Base-by-base conservation (phyloP, 2,797 vertebrate genomes). In the Gymnocypris eckloni region DNA sequence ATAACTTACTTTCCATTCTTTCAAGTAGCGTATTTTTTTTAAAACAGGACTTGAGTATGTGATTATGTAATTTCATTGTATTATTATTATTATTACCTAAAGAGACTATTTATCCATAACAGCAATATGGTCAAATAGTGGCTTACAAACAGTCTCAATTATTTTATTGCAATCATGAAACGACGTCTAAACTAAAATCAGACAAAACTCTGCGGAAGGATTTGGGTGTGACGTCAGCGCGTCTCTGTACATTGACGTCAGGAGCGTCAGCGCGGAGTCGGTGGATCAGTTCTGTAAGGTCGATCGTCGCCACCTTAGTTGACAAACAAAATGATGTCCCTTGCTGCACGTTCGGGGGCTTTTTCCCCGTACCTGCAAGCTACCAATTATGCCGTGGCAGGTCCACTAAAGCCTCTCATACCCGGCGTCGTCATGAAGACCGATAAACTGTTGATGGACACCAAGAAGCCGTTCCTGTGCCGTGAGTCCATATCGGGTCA, bases 351-450 rank as follows among this genome's bases (percentile, higher is more conserved):
- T 6, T 95, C 95, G n/a, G 97, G 97, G 90, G 93, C 95, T 0
- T 94, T 98, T 25, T 95, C 95, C 69, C 96, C 97, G 0, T 97
- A 96, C 80, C 90, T 98, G 81, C 96, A 97, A 87, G 95, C 96
- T n/a, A 96, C 95, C 0, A 95, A 95, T 0, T 95, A 94, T 82
- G 87, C 92, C 0, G 97, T 98, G 22, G 95, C 96, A 6, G 95
- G 96, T 1, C 96, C 96, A 0, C 92, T 97, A 56, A 96, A 97
- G 82, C 91, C 96, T 18, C 90, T 98, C 64, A 92, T 93, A 2
- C 94, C 95, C 0, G 95, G 94, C 0, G 91, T 94, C 11, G 90
- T 95, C n/a, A 64, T 94, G 1, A 94, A 92, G 39, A 86, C 89
- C 12, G 90, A 95, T 10, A 94, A 92, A 76, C 48, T 96, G 16